Percentiles rank a stretch among this genome's conserved stretches.
Evolutionary conservation across 2,113 vertebrate species (phyloP).

Genomic region (Acrocephalus kingi): DNA sequence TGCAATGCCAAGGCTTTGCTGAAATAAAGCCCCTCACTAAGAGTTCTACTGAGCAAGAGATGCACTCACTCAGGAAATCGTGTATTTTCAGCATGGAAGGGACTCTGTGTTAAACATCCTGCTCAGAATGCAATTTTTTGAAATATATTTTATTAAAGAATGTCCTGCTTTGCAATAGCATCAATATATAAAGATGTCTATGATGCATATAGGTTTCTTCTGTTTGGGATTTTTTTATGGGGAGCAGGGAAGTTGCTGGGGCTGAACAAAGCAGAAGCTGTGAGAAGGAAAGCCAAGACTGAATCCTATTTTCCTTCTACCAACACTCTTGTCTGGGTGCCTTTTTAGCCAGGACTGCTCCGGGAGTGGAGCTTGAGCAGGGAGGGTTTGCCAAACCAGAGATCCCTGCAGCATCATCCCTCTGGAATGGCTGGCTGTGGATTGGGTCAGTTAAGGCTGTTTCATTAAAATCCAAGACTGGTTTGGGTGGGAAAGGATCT

Average conservation of each 20-base stretch:
- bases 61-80: neutral
- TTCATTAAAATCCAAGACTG: neutral
- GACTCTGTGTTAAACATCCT: neutral
- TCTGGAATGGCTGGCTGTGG: neutral
- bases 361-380: fast-evolving
- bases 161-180: neutral
- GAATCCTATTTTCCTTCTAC: neutral
- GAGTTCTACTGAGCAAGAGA: neutral
- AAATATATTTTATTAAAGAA: neutral
- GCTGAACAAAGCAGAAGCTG: neutral
- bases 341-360: neutral
- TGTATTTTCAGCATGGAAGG: neutral
- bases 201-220: neutral
- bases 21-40: neutral
- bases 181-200: neutral
- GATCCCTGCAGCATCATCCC: fast-evolving
- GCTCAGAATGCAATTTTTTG: neutral
- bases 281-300: neutral
- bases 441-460: neutral
- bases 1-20: neutral
- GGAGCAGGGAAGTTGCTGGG: neutral
- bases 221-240: neutral
- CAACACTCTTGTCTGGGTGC: neutral
- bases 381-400: neutral
- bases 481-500: neutral